Percentiles rank a stretch among this genome's conserved stretches.
Conservation (phyloP, 2,888 invertebrate species). For the Macrophya annulata region DNA sequence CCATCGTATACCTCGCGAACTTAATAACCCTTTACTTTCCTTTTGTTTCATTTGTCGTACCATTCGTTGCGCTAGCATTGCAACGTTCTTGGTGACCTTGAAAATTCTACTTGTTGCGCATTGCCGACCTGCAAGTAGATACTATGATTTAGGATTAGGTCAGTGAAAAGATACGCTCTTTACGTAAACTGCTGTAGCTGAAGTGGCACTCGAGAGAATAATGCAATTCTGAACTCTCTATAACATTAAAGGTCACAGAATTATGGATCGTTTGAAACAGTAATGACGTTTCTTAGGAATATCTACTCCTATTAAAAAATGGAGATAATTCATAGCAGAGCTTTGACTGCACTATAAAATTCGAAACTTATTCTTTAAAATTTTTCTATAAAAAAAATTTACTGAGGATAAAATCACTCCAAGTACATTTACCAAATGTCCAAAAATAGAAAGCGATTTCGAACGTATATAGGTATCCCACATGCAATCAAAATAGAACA, state of each 20-base stretch:
- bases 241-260: background rate
- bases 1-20: constrained; percentile 49
- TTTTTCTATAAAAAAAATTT: background rate
- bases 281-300: background rate
- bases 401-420: background rate
- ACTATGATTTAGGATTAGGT: constrained; percentile 45
- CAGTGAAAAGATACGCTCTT: background rate
- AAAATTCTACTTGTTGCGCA: constrained; percentile 56
- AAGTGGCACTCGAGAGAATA: background rate
- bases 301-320: background rate
- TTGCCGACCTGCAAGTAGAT: constrained; percentile 33
- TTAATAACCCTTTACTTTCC: constrained; percentile 47
- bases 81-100: constrained; percentile 60
- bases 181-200: background rate
- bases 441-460: background rate
- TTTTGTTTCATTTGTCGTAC: constrained; percentile 40
- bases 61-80: constrained; percentile 50
- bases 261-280: background rate
- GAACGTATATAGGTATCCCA: background rate
- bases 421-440: background rate
- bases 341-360: background rate
- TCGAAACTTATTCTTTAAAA: background rate
- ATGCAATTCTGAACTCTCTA: background rate
- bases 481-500: background rate
- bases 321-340: background rate